Evolutionary conservation across 2,888 invertebrate genomes (phyloP).

Genomic region (Temnothorax rugatulus): DNA sequence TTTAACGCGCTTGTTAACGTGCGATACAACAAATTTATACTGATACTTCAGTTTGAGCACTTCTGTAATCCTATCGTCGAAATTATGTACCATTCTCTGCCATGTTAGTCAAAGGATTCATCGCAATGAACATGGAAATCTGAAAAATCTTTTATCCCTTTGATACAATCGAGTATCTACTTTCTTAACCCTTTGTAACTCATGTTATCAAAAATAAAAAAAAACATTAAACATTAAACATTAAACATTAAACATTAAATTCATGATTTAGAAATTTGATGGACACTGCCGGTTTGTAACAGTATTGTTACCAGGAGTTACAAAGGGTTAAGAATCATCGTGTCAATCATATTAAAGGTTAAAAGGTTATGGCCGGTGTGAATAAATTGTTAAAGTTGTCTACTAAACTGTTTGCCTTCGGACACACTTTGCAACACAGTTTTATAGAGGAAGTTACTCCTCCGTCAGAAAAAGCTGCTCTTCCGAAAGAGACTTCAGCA

Average conservation of each 20-base stretch:
- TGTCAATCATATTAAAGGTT: neutral
- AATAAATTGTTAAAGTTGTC: slow-evolving; percentile 5
- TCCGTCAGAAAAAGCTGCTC: neutral
- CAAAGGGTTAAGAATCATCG: neutral
- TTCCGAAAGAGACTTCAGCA: neutral
- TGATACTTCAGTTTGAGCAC: neutral
- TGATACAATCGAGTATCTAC: neutral
- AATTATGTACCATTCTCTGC: neutral
- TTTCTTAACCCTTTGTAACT: no score
- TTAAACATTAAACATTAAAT: no score
- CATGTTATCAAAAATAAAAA: no score
- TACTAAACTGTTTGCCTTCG: neutral
- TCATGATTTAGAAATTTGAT: no score
- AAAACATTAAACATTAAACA: no score
- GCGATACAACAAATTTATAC: slow-evolving; percentile 9
- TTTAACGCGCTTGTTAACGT: neutral
- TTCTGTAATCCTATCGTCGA: slow-evolving; percentile 9
- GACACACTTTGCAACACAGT: neutral
- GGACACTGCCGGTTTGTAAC: no score
- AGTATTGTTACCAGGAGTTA: no score
- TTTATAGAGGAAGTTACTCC: neutral
- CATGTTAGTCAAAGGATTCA: neutral
- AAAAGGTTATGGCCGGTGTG: neutral
- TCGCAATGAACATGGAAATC: neutral
- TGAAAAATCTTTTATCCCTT: neutral